A percentile compares a stretch with the other conserved stretches of the same genome.
Conservation (phyloP, 2,888 invertebrate species). For the Drosophila stalkeri region DNA sequence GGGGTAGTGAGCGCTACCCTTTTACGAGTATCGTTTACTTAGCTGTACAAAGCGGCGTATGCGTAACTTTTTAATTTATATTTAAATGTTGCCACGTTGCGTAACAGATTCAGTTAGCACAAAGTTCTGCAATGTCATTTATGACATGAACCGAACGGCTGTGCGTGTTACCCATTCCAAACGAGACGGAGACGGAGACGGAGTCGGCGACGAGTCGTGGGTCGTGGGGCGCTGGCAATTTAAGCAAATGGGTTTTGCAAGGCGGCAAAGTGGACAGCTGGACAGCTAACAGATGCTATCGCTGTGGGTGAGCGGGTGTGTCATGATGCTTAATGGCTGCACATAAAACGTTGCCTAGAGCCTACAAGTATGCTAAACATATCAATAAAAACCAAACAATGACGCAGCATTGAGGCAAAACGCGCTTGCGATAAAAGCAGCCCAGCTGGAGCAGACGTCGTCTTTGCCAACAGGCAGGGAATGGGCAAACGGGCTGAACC, state of each 20-base stretch:
- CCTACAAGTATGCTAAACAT: constrained; percentile 59
- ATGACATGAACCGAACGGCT: constrained; percentile 23
- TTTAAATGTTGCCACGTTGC: constrained; percentile 64
- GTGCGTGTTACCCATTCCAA: neutral
- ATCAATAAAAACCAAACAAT: constrained; percentile 60
- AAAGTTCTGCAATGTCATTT: constrained; percentile 42
- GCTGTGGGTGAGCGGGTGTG: constrained; percentile 9
- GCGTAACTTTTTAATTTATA: constrained; percentile 76
- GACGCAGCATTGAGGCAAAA: constrained; percentile 22
- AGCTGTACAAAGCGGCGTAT: constrained; percentile 57
- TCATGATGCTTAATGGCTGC: constrained; percentile 41
- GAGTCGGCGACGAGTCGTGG: neutral
- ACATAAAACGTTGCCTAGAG: constrained; percentile 41
- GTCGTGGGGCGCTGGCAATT: constrained; percentile 6
- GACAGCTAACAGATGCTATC: constrained; percentile 21
- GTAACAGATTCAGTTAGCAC: constrained; percentile 43
- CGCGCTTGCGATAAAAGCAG: constrained; percentile 16
- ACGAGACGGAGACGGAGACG: neutral
- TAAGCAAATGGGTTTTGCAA: constrained; percentile 17
- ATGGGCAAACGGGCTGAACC: neutral
- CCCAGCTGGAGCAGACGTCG: constrained; percentile 2
- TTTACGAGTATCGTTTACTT: constrained; percentile 18
- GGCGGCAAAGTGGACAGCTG: constrained; percentile 17
- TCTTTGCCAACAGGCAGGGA: too few species aligned
- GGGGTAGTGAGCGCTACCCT: neutral